Base-by-base conservation (phyloP, 2,888 invertebrate genomes). In the Lagria hirta region DNA sequence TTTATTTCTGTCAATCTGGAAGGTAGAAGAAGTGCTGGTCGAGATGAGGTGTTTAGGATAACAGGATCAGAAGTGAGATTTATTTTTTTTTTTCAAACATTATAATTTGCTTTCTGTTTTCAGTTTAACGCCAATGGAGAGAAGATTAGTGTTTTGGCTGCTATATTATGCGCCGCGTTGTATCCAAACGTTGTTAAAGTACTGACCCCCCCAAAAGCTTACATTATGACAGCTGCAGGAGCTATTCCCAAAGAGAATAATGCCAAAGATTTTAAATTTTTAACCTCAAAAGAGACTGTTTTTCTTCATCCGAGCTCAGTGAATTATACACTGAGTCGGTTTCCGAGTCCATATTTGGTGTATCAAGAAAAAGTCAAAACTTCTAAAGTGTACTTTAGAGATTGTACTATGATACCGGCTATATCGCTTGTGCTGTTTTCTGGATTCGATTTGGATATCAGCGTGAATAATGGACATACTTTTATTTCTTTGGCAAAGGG, bases 141-240 rank as follows among this genome's bases (percentile, higher is more conserved):
- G 3, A 89, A 88, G 58, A 79, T 82, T 45, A 79, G 81, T 42
- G 68, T 90, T n/a, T 65, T 90, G 11, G 79, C 86, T 33, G 93
- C 94, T 0, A 83, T 95, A 14, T 74, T 98, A 24, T 90, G 91
- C 65, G 94, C 93, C 1, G 94, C 96, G 0, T 75, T 93, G 11
- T 97, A 96, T 71, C 97, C 97, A 0, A 93, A 94, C 65, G 81
- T 98, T 17, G 88, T 91, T 0, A 86, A 89, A 74, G 84, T 88
- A 4, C 72, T 88, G 30, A 87, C 86, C 0, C 89, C 89, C 0
- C 86, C 86, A 56, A 86, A 87, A 62, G 83, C 83, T 0, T 89
- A 82, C 66, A 79, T 83, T 60, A 79, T 82, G 65, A 84, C 84
- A 62, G 80, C 80, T 0, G 79, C 80, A 1, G 89, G 89, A 0